Conservation (phyloP, 2,113 vertebrate genomes). For the Falcunculus frontatus region DNA sequence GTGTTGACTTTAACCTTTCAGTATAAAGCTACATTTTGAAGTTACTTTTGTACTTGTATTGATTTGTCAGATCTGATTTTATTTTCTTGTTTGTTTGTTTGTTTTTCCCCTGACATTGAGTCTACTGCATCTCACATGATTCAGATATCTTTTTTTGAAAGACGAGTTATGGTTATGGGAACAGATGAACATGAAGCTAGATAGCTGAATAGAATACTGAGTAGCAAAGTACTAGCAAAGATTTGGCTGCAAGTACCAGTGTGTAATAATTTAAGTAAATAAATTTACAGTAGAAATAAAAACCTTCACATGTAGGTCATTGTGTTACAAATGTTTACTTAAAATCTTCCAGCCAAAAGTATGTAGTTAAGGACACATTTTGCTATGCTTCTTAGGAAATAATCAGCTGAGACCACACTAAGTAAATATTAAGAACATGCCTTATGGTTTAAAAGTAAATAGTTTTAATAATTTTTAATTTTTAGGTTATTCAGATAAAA, state of each 20-base stretch:
- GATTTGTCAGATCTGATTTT: constrained; percentile 3
- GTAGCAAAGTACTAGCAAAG: neutral
- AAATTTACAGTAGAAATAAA: neutral
- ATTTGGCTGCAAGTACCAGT: neutral
- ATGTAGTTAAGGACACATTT: neutral
- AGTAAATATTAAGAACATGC: neutral
- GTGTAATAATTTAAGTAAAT: neutral
- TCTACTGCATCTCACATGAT: constrained; percentile 21
- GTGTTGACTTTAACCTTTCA: neutral
- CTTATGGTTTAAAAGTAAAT: neutral
- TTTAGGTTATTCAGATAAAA: neutral
- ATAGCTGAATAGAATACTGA: neutral
- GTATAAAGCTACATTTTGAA: neutral
- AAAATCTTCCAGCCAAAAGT: neutral
- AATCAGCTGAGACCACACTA: neutral
- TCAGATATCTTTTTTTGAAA: neutral
- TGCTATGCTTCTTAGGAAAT: neutral
- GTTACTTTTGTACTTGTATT: constrained; percentile 6
- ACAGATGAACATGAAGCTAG: neutral
- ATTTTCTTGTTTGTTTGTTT: neutral
- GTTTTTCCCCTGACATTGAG: neutral
- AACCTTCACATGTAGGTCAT: neutral
- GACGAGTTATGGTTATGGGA: neutral
- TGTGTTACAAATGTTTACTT: neutral
- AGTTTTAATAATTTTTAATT: neutral